phyloP scores from a whole-genome alignment of 2,113 vertebrate genomes.

The Pterocles orientalis region DNA sequence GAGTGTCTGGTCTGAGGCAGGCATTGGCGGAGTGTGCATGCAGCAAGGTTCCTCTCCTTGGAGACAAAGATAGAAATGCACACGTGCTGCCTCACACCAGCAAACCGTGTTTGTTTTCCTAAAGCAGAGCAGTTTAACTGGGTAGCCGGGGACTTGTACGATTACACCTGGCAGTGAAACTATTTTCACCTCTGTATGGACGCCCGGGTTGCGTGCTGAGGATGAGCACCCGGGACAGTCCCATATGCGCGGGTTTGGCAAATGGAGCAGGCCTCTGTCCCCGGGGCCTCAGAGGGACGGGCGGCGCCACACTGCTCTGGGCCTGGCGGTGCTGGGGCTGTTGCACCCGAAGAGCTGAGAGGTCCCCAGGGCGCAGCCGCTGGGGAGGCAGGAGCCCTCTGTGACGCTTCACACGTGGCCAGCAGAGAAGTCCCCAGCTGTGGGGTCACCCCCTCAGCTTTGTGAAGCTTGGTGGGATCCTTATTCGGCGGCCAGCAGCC shows the following conservation, averaged over 20 bases:
- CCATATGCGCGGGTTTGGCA: neutral
- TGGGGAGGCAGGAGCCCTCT: accelerated
- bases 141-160: neutral
- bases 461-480: neutral
- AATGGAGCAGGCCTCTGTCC: neutral
- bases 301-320: accelerated
- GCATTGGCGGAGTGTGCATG: neutral
- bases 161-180: neutral
- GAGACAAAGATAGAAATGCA: neutral
- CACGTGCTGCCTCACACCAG: neutral
- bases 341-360: neutral
- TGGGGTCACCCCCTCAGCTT: neutral
- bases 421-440: neutral
- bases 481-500: accelerated
- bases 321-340: neutral
- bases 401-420: accelerated
- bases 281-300: neutral
- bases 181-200: neutral
- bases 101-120: neutral
- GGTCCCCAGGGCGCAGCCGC: neutral
- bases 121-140: neutral
- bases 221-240: neutral
- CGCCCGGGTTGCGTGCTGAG: neutral
- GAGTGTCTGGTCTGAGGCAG: neutral
- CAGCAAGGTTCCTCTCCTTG: neutral